Evolutionary conservation across 2,888 invertebrate species (phyloP).

Genomic region (Aproaerema taeniolella): DNA sequence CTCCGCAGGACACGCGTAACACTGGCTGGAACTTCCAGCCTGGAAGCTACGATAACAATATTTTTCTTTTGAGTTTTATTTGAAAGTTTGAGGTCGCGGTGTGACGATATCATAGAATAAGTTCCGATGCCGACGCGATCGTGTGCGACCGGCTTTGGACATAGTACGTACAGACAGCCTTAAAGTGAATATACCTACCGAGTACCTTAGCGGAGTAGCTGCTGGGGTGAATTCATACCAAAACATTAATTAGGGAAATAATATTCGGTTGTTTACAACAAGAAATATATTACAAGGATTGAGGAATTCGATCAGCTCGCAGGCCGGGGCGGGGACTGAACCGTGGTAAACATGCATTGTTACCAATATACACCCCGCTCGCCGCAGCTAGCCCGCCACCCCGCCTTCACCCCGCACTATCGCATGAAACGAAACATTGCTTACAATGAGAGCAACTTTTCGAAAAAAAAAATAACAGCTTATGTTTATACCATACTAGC

Average conservation of each 20-base stretch:
- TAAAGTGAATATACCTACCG: too few relatives aligned
- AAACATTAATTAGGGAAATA: too few relatives aligned
- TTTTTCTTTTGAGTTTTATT: constrained; percentile 3
- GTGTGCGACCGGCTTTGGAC: too few relatives aligned
- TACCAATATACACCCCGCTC: background rate
- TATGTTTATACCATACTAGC: too few relatives aligned
- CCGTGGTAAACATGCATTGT: constrained; percentile 11
- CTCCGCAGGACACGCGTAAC: constrained; percentile 3
- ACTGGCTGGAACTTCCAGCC: background rate
- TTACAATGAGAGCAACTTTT: too few relatives aligned
- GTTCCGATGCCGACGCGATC: too few relatives aligned
- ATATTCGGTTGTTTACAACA: constrained; percentile 4
- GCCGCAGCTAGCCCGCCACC: background rate
- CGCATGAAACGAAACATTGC: too few relatives aligned
- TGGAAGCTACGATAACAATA: background rate
- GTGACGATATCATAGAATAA: background rate
- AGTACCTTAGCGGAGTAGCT: too few relatives aligned
- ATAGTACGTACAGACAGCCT: too few relatives aligned
- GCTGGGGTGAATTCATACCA: too few relatives aligned
- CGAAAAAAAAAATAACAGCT: too few relatives aligned
- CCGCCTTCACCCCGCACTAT: too few relatives aligned
- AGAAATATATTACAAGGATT: background rate
- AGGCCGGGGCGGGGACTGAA: constrained; percentile 2
- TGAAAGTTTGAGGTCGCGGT: constrained; percentile 6
- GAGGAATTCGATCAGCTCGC: constrained; percentile 3